A percentile compares a stretch with the other conserved stretches of the same genome.
Evolutionary conservation across 2,888 invertebrate species (phyloP).

Genomic region (Archips xylosteana): DNA sequence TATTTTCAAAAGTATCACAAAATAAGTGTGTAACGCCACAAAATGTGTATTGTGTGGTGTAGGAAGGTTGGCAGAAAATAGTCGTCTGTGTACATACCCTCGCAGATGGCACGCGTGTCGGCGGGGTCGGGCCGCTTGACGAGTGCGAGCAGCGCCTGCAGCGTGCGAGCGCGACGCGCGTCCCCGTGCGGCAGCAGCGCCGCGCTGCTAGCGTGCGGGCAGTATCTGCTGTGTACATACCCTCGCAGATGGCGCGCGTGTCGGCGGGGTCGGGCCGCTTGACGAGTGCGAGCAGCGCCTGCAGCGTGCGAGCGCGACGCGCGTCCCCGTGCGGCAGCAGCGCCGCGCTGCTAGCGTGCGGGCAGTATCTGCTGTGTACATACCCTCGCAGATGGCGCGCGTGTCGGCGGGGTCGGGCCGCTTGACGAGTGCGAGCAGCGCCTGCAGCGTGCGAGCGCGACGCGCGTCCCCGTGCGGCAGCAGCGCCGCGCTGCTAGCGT

Average conservation of each 20-base stretch:
- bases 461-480: slow-evolving; percentile 62
- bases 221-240: slow-evolving; percentile 67
- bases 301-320: too few species aligned
- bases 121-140: too few species aligned
- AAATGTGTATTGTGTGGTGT: too few species aligned
- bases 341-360: slow-evolving; percentile 59
- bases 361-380: slow-evolving; percentile 66
- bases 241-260: slow-evolving; percentile 68
- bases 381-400: slow-evolving; percentile 74
- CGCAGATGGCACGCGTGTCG: slow-evolving; percentile 61
- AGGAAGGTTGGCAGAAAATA: too few species aligned
- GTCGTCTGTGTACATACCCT: slow-evolving; percentile 58
- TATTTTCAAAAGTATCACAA: too few species aligned
- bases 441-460: slow-evolving; percentile 67
- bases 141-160: too few species aligned
- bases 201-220: slow-evolving; percentile 65
- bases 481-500: slow-evolving; percentile 65
- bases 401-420: slow-evolving; percentile 71
- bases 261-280: too few species aligned
- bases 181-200: too few species aligned
- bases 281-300: too few species aligned
- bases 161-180: too few species aligned
- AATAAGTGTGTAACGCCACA: too few species aligned
- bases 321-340: too few species aligned
- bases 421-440: slow-evolving; percentile 75